phyloP scores from a whole-genome alignment of 2,113 vertebrate genomes.

The Phrynosoma platyrhinos region DNA sequence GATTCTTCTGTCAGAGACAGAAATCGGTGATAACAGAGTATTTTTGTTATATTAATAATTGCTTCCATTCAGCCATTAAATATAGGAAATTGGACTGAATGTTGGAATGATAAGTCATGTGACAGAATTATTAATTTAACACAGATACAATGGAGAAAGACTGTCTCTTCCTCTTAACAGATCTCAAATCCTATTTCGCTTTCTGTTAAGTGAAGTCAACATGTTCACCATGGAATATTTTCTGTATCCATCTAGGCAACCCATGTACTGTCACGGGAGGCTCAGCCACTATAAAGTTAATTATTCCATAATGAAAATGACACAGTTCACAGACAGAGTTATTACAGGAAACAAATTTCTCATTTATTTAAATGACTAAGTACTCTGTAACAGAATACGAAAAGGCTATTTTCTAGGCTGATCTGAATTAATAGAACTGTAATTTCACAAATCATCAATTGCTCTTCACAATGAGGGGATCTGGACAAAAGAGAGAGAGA shows the following conservation, averaged over 20 bases:
- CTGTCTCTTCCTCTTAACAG: background rate
- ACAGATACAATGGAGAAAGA: background rate
- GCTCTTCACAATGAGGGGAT: background rate
- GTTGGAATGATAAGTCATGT: background rate
- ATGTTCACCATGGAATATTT: background rate
- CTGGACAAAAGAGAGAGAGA: background rate
- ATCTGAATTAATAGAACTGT: slow-evolving; percentile 27
- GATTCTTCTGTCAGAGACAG: too few species aligned
- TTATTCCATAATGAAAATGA: slow-evolving; percentile 31
- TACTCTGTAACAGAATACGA: slow-evolving; percentile 15
- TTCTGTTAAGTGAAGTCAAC: slow-evolving; percentile 12
- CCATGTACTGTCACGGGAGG: background rate
- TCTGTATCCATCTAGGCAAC: slow-evolving; percentile 18
- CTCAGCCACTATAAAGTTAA: slow-evolving; percentile 15
- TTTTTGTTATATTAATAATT: background rate
- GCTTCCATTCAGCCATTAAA: background rate
- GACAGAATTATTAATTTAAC: background rate
- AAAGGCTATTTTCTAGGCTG: slow-evolving; percentile 19
- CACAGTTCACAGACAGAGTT: slow-evolving; percentile 5
- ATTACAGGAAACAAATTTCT: slow-evolving; percentile 29
- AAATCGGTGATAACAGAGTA: background rate
- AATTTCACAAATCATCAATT: slow-evolving; percentile 26
- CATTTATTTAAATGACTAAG: slow-evolving; percentile 22
- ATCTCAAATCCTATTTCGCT: slow-evolving; percentile 1
- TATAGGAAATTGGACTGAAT: background rate